Base-by-base conservation (phyloP, 2,888 invertebrate genomes). In the Ophioninae sp. region DNA sequence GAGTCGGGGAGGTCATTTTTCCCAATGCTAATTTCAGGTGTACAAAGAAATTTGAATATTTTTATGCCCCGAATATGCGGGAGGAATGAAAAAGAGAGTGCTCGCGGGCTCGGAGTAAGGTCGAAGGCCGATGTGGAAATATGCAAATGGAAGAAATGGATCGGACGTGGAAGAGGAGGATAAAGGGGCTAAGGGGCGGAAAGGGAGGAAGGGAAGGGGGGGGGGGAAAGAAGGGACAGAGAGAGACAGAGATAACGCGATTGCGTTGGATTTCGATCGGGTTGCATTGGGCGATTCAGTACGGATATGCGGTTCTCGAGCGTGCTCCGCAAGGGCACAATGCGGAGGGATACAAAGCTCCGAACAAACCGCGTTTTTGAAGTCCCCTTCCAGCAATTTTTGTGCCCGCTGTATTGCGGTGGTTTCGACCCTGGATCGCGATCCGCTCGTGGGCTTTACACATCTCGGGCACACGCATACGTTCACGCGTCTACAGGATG, bases 111-210 rank as follows among this genome's bases (percentile, higher is more conserved):
- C 37, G 70, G 30, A 56, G 37, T 21, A 57, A 76, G 59, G 67
- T 68, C 62, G 75, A 64, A 82, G 79, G 62, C 78, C 68, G 70
- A 39, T 82, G 44, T 64, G 64, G 72, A 75, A 73, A 73, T 87
- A 90, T 89, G 89, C 88, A 90, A 90, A 90, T 89, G 85, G 86
- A 87, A 77, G 86, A 85, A 87, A 84, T 85, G 87, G 87, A 87
- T 88, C 86, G 87, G 86, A 87, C 83, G 80, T 81, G 76, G 69
- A 86, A 57, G 41, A 23, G 6, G 50, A 57, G 50, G 39, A 57
- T 23, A 50, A 10, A 50, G 44, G 21, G 30, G 59, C 61, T 17
- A 21, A 69, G 37, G 37, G 21, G 30, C 50, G 30, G 44, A 50
- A 20, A 62, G 44, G 68, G 30, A 50, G 20, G 20, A 2, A 30